These are phyloP conservation scores for Tethea ocularis DNA, from an alignment of 2,888 invertebrate genomes.

Conservation along the genomic window DNA sequence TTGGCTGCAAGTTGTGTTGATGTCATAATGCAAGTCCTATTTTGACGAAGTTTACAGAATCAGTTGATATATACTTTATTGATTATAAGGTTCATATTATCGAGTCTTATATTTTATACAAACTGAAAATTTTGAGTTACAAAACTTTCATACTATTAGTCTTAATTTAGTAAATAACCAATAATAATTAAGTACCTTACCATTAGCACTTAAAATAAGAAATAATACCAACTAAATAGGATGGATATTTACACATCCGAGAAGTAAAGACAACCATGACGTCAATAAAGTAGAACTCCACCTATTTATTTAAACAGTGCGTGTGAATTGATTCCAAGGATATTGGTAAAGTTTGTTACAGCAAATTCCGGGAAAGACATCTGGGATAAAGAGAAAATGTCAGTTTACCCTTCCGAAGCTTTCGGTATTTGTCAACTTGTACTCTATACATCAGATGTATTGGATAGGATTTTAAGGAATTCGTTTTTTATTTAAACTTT, in stretches of 20 bases:
- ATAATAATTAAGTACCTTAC: too few relatives aligned
- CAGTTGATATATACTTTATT: too few relatives aligned
- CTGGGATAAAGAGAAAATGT: constrained; percentile 42
- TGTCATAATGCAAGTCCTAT: not conserved
- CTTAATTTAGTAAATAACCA: too few relatives aligned
- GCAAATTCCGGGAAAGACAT: constrained; percentile 53
- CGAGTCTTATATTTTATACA: too few relatives aligned
- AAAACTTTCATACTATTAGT: too few relatives aligned
- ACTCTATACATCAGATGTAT: constrained; percentile 42
- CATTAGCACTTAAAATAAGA: too few relatives aligned
- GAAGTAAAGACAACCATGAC: not conserved
- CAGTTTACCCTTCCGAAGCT: constrained; percentile 41
- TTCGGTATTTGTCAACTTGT: constrained; percentile 49
- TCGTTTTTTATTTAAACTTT: not conserved
- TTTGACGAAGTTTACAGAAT: too few relatives aligned
- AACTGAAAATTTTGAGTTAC: too few relatives aligned
- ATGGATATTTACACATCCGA: not conserved
- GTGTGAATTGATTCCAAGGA: constrained; percentile 64
- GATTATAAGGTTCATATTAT: too few relatives aligned
- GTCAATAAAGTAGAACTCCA: constrained; percentile 18
- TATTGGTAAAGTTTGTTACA: constrained; percentile 69
- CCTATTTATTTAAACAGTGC: constrained; percentile 46
- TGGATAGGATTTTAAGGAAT: constrained; percentile 15
- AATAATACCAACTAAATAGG: not conserved
- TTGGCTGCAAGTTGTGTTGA: not conserved